phyloP scores from a whole-genome alignment of 1,140 invertebrate genomes.

The Hyles euphorbiae region DNA sequence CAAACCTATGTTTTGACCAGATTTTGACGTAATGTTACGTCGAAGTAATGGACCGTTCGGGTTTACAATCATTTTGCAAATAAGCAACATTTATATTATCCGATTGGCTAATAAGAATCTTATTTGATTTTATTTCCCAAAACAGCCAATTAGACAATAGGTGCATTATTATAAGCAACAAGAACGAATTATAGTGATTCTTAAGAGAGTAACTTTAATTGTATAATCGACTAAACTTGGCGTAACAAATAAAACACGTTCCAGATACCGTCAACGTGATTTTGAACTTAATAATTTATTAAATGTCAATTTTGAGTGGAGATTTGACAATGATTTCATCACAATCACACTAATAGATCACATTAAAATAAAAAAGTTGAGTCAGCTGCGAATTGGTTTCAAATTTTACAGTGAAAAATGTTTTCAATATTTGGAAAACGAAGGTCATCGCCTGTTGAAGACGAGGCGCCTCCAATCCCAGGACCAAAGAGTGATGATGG shows the following conservation, averaged over 20 bases:
- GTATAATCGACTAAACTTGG: neutral
- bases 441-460: conserved; percentile 59
- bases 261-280: no score
- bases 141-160: conserved; percentile 14
- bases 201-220: no score
- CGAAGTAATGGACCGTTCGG: conserved; percentile 24
- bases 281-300: no score
- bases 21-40: conserved; percentile 42
- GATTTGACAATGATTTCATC: no score
- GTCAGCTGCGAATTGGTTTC: neutral
- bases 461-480: conserved; percentile 58
- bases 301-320: no score
- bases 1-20: conserved; percentile 50
- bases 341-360: no score
- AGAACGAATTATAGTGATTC: no score
- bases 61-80: conserved; percentile 18
- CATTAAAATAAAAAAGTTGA: neutral
- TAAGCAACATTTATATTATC: conserved; percentile 22
- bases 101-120: conserved; percentile 35
- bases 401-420: conserved; percentile 27
- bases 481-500: conserved; percentile 50
- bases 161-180: no score
- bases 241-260: neutral
- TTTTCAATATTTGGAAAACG: conserved; percentile 66
- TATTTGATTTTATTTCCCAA: conserved; percentile 16